These are phyloP conservation scores for Mythimna loreyi DNA, from an alignment of 2,888 invertebrate genomes.

Conservation along the genomic window DNA sequence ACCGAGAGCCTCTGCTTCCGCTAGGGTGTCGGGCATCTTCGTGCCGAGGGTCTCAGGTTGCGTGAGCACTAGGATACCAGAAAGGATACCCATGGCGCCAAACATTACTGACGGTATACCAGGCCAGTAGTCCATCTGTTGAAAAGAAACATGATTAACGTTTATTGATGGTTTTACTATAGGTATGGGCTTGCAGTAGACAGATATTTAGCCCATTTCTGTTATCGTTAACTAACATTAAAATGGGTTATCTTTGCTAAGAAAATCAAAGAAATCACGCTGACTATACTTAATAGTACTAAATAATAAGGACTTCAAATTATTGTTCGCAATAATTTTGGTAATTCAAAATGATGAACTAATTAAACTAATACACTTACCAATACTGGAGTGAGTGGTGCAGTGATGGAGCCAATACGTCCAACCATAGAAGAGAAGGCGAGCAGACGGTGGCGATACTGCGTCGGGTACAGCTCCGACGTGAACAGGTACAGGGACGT, in stretches of 20 bases:
- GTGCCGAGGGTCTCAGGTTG: conserved; percentile 92
- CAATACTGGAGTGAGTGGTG: conserved; percentile 93
- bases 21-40: conserved; percentile 91
- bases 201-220: not conserved
- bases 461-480: conserved; percentile 94
- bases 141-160: not conserved
- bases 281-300: too few relatives aligned
- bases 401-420: conserved; percentile 93
- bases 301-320: too few relatives aligned
- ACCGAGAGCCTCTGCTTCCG: conserved; percentile 89
- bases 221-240: not conserved
- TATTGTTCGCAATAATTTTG: too few relatives aligned
- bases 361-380: conserved; percentile 75
- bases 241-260: too few relatives aligned
- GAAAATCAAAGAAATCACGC: too few relatives aligned
- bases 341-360: too few relatives aligned
- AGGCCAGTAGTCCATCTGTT: conserved; percentile 78
- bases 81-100: conserved; percentile 86
- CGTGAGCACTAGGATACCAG: conserved; percentile 90
- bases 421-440: conserved; percentile 94
- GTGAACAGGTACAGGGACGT: conserved; percentile 92
- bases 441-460: conserved; percentile 92
- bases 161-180: conserved; percentile 5
- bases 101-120: conserved; percentile 90
- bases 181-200: not conserved